A percentile compares a stretch with the other conserved stretches of the same genome.
Evolutionary conservation across 2,113 vertebrate species (phyloP).

Genomic region (Upupa epops): DNA sequence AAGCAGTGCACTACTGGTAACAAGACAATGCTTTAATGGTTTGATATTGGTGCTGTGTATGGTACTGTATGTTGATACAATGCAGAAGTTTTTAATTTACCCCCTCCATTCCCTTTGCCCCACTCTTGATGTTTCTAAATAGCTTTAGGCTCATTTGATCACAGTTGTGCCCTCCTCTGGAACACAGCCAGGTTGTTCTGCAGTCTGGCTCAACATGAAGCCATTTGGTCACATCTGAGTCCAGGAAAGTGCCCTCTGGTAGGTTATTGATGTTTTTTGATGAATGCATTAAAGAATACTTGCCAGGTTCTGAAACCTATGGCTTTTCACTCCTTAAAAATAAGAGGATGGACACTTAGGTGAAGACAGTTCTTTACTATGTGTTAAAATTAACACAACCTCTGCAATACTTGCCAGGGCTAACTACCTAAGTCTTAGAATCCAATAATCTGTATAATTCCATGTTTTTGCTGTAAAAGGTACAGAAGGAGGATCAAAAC

Average conservation of each 20-base stretch:
- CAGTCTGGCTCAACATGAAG: neutral
- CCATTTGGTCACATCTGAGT: neutral
- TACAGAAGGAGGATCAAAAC: conserved; percentile 7
- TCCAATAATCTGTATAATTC: neutral
- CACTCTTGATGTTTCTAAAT: conserved; percentile 66
- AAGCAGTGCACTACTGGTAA: conserved; percentile 59
- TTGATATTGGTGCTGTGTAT: conserved; percentile 78
- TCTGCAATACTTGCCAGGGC: neutral
- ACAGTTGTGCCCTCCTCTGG: conserved; percentile 33
- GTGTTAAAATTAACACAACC: neutral
- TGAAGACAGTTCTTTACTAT: neutral
- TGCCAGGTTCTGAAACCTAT: neutral
- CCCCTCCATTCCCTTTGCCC: neutral
- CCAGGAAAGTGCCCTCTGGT: neutral
- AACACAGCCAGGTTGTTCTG: neutral
- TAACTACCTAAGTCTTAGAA: neutral
- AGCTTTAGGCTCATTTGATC: conserved; percentile 63
- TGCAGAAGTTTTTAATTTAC: conserved; percentile 30
- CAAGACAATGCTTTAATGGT: conserved; percentile 60
- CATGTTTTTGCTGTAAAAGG: neutral
- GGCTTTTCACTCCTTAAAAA: neutral
- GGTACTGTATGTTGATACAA: conserved; percentile 69
- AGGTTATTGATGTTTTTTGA: neutral
- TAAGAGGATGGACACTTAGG: neutral
- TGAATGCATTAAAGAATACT: neutral